Base-by-base conservation (phyloP, 92 coral and sea anemone genomes). In the Ricordea florida region DNA sequence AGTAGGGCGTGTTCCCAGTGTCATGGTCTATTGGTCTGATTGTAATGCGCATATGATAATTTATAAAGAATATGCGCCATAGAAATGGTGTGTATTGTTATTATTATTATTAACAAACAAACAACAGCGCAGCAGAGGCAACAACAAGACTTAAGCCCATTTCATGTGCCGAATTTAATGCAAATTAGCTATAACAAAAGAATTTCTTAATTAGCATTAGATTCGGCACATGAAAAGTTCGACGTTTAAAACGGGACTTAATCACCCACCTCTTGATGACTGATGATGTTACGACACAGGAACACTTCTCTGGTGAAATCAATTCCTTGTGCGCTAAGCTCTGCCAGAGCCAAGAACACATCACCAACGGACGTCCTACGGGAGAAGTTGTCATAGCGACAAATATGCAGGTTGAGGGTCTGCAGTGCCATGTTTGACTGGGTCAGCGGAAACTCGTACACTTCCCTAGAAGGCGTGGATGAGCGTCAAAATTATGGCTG, bases 281-380 rank as follows among this genome's bases (percentile, higher is more conserved):
- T 90, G 42, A 89, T 89, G 48, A 94, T 92, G 17, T 87, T 78
- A 21, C 92, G 83, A 62, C 96, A 89, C 40, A 94, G 73, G 62
- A 88, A 94, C 27, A 92, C 94, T 27, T 94, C 98, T 20, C 83
- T 73, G 14, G 91, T 92, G 33, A 92, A 79, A 76, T 94, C 97
- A 53, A 94, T 93, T 27, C 93, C 93, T 55, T 94, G 97, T 10
- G 98, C 97, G n/a, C 93, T 92, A 47, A 94, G 80, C 59, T 94
- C 98, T 6, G 98, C 98, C 61, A 94, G 69, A 25, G 98, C 97
- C 48, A 94, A 62, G 33, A 90, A 94, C 52, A 94, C 98, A 17
- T 94, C 98, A 23, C 98, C 98, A 4, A 94, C 67, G 2, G 81
- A 73, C 7, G 87, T 81, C 61, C 77, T 74, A 27, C 93, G 86